Conservation (phyloP, 2,113 vertebrate species). For the Scytalopus superciliaris region DNA sequence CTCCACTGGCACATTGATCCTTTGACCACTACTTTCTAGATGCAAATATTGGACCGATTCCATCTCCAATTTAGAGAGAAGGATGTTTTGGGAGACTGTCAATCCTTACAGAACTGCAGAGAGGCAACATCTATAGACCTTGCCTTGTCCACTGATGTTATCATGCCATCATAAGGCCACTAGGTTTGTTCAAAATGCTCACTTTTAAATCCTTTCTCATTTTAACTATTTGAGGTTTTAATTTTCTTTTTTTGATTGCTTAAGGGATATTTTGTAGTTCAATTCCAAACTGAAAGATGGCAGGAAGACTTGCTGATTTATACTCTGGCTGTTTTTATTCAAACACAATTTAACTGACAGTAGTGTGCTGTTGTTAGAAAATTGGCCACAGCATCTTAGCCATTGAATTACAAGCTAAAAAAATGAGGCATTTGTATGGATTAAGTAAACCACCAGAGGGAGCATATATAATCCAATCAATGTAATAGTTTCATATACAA, state of each 20-base stretch:
- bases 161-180: not conserved
- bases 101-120: not conserved
- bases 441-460: conserved; percentile 48
- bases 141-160: not conserved
- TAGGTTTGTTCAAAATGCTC: not conserved
- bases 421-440: not conserved
- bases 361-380: not conserved
- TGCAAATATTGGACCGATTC: not conserved
- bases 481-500: not conserved
- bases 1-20: fast-evolving
- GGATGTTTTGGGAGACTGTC: no score
- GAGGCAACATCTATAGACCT: not conserved
- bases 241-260: not conserved
- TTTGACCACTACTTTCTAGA: not conserved
- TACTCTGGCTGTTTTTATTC: not conserved
- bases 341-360: not conserved
- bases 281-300: not conserved
- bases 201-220: not conserved
- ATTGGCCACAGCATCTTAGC: not conserved
- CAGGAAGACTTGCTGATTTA: not conserved
- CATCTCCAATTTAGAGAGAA: not conserved
- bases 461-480: conserved; percentile 32
- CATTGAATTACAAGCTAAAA: not conserved
- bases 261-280: not conserved
- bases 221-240: not conserved